Base-by-base conservation (phyloP, 2,888 invertebrate genomes). In the Lasioglossum leucozonium region DNA sequence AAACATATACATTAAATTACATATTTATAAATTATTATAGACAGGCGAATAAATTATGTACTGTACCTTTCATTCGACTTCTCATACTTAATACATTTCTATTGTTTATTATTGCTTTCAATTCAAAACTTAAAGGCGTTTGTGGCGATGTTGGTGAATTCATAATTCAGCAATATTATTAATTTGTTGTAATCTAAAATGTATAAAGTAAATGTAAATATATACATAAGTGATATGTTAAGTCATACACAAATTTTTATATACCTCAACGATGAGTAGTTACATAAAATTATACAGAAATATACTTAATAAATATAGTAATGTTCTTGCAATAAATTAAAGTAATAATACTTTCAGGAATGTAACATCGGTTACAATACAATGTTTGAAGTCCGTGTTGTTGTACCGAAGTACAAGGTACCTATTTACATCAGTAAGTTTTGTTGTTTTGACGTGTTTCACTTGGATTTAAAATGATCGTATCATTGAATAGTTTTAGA, bases 81-180 rank as follows among this genome's bases (percentile, higher is more conserved):
- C 96, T 96, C 22, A 96, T 96, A 11, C 97, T 97, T 44, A 97
- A 93, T 47, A 97, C 95, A 93, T 97, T 97, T 79, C 96, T 95
- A 91, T 96, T 96, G 89, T 96, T 95, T 84, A 97, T 96, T 58
- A 96, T 96, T 91, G 96, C 95, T 77, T 96, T 96, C 47, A 97
- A 93, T 94, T 97, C 97, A 72, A 95, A 95, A 91, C 96, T 96
- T 13, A 96, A 91, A 85, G 95, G 94, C 40, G 94, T 91, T 81
- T 96, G 95, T 0, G 96, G 97, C 40, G 97, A 97, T 91, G 95
- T 95, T 69, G 97, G 95, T 55, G 92, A 92, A 90, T 92, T 88
- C 93, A 93, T 87, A 51, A 80, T 80, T 62, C 37, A 69, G 55
- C 65, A 65, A 55, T 42, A 69, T 30, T 42, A 58, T 30, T 34